A percentile compares a stretch with the other conserved stretches of the same genome.
Conservation (phyloP, 2,888 invertebrate species). For the Leistus spinibarbis region DNA sequence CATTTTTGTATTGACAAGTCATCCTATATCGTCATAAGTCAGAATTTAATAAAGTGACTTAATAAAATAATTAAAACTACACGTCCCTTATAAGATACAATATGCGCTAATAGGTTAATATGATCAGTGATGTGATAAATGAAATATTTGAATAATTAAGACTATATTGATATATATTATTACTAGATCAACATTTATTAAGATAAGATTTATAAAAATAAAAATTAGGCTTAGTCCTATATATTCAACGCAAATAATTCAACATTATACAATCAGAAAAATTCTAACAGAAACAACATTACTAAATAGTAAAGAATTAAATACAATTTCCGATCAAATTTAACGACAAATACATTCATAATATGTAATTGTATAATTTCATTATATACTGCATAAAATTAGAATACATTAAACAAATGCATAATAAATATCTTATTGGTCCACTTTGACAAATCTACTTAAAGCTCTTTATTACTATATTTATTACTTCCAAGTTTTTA, state of each 20-base stretch:
- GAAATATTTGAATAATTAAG: not conserved
- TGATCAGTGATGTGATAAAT: too few species aligned
- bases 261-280: constrained; percentile 30
- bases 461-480: constrained; percentile 31
- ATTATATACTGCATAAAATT: constrained; percentile 2
- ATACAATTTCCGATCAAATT: constrained; percentile 11
- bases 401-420: constrained; percentile 22
- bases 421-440: constrained; percentile 36
- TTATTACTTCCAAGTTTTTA: not conserved
- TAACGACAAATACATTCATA: constrained; percentile 16
- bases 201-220: constrained; percentile 38
- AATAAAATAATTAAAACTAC: too few species aligned
- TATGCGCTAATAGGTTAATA: too few species aligned
- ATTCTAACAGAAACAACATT: constrained; percentile 34
- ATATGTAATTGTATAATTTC: constrained; percentile 13
- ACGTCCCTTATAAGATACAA: too few species aligned
- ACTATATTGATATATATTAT: not conserved
- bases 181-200: constrained; percentile 38
- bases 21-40: too few species aligned
- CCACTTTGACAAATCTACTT: constrained; percentile 35
- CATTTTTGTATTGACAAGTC: too few species aligned
- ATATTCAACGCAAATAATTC: constrained; percentile 38
- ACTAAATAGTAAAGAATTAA: constrained; percentile 4
- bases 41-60: too few species aligned
- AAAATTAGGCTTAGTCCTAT: constrained; percentile 34